Conservation (phyloP, 2,797 vertebrate genomes). For the Cirrhinus molitorella region DNA sequence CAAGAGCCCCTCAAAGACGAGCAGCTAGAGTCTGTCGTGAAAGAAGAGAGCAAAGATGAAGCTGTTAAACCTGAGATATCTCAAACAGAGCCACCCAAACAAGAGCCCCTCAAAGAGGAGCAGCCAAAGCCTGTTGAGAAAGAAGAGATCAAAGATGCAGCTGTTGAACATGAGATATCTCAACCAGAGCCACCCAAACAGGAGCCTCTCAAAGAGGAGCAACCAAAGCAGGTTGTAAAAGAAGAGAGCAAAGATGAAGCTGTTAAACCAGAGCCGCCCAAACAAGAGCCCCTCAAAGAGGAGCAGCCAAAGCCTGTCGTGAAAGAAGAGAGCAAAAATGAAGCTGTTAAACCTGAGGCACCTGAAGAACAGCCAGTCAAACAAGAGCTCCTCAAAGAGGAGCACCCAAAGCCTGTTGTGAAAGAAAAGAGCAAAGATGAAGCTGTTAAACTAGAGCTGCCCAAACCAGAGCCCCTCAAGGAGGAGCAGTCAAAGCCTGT, state of each 20-base stretch:
- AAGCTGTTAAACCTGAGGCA: background rate
- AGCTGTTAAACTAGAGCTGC: background rate
- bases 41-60: no score
- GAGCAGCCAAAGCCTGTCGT: background rate
- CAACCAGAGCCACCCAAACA: background rate
- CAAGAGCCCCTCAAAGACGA: conserved; percentile 15
- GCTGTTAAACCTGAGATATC: no score
- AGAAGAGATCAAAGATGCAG: no score
- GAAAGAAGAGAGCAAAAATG: background rate
- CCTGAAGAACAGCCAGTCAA: background rate
- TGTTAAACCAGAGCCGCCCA: background rate
- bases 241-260: conserved; percentile 4
- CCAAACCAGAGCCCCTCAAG: conserved; percentile 9
- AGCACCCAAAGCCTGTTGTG: background rate
- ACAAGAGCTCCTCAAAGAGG: background rate
- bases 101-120: no score
- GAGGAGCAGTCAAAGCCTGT: conserved; percentile 24
- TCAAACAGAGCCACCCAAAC: no score
- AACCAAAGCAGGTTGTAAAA: conserved; percentile 5
- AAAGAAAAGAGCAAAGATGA: background rate
- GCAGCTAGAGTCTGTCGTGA: background rate
- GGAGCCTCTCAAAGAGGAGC: background rate
- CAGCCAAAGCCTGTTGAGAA: background rate
- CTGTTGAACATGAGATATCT: background rate
- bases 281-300: background rate